Evolutionary conservation across 2,113 vertebrate species (phyloP), one percentile per base, ranked within the genome.

Genomic region (Recurvirostra avosetta): DNA sequence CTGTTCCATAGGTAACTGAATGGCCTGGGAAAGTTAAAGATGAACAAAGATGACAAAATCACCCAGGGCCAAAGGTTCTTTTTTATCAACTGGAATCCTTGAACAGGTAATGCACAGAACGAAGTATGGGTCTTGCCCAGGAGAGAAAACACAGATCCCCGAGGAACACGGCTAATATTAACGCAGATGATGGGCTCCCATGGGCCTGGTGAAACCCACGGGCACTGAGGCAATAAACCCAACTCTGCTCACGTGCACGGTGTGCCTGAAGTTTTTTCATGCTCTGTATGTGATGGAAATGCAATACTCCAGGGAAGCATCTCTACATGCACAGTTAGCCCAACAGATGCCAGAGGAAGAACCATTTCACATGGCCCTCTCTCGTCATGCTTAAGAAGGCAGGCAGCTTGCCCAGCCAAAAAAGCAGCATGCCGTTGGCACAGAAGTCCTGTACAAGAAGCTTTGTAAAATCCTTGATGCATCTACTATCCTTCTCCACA

Each of bases 361-460:
- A 5, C 14, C 7, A 38, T n/a, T 92, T 80, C 36, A 65, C 19
- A 3, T 1, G 41, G 11, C 4, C 18, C 45, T 77, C 45, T 77
- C 55, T 74, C 32, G 18, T 15, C 65, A 25, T 1, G 16, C 45
- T 36, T 49, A 40, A 62, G 17, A 34, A 50, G 17, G 41, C 0
- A 19, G 12, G 21, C 41, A 91, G 26, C 12, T 5, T 45, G 27
- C 32, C 40, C 45, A 65, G 30, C 4, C 41, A 43, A 68, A 72
- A 67, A 23, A 7, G 0, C 50, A 70, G 34, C 36, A 21, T 1
- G 17, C 16, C 45, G 32, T 12, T 16, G 23, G 25, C 62, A 72
- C 16, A 20, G 6, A 50, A 52, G 11, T 4, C 7, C 0, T 5
- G 0, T 30, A 27, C 3, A 63, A 74, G 22, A 4, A 40, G 3